Evolutionary conservation across 2,113 vertebrate species (phyloP).

Genomic region (Xiphophorus couchianus): DNA sequence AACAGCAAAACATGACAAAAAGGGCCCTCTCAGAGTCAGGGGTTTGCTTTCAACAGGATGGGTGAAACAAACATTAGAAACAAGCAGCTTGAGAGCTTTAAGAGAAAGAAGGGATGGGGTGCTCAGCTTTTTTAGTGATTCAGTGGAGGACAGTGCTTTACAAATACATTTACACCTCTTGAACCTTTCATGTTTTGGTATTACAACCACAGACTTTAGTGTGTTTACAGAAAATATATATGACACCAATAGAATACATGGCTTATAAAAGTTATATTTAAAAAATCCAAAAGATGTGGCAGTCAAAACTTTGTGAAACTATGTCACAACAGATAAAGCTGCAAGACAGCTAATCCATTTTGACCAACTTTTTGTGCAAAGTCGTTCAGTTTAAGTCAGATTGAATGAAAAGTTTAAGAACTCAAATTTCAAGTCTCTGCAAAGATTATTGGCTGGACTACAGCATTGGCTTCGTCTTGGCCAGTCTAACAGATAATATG

Average conservation of each 20-base stretch:
- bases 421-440: too few species aligned
- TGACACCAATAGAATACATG: not conserved
- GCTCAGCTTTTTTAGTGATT: not conserved
- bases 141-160: not conserved
- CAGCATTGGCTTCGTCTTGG: too few species aligned
- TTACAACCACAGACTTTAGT: not conserved
- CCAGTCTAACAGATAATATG: too few species aligned
- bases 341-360: too few species aligned
- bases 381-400: not conserved
- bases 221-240: not conserved
- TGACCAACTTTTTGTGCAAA: not conserved
- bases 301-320: too few species aligned
- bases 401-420: not conserved
- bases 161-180: not conserved
- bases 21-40: not conserved
- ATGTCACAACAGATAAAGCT: too few species aligned
- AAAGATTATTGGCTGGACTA: too few species aligned
- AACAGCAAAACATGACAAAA: conserved; percentile 30
- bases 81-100: not conserved
- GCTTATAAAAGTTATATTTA: not conserved
- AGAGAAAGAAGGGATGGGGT: not conserved
- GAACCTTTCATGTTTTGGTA: not conserved
- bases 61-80: not conserved
- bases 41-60: conserved; percentile 8
- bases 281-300: too few species aligned